Conservation (phyloP, 2,113 vertebrate genomes). For the Rattus norvegicus region DNA sequence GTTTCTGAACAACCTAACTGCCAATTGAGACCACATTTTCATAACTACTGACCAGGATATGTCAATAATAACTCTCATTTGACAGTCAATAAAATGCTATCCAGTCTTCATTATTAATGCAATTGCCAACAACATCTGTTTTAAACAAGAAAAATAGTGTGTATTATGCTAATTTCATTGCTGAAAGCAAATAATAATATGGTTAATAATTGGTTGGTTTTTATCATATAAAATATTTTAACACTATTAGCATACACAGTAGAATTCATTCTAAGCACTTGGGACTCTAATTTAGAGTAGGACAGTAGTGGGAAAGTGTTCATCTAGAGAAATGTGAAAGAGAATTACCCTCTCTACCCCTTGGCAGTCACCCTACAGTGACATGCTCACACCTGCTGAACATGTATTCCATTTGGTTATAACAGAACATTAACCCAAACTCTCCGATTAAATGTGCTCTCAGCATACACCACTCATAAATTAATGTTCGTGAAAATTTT, state of each 20-base stretch:
- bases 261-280: slow-evolving; percentile 55
- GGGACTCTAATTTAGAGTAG: slow-evolving; percentile 41
- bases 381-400: slow-evolving; percentile 26
- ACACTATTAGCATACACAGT: slow-evolving; percentile 59
- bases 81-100: slow-evolving; percentile 64
- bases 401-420: slow-evolving; percentile 29
- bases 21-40: slow-evolving; percentile 15
- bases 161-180: slow-evolving; percentile 71
- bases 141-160: slow-evolving; percentile 70
- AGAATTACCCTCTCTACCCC: slow-evolving; percentile 49
- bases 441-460: neutral
- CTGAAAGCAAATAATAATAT: slow-evolving; percentile 70
- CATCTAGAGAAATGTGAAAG: slow-evolving; percentile 30
- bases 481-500: neutral
- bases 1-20: neutral
- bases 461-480: neutral
- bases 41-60: slow-evolving; percentile 35
- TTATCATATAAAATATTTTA: slow-evolving; percentile 62
- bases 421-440: slow-evolving; percentile 37
- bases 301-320: slow-evolving; percentile 43
- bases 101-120: slow-evolving; percentile 59
- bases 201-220: slow-evolving; percentile 63
- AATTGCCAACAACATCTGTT: slow-evolving; percentile 72
- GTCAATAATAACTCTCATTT: slow-evolving; percentile 45
- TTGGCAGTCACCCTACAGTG: slow-evolving; percentile 3